Base-by-base conservation (phyloP, 2,888 invertebrate genomes). In the Theristus sp. region DNA sequence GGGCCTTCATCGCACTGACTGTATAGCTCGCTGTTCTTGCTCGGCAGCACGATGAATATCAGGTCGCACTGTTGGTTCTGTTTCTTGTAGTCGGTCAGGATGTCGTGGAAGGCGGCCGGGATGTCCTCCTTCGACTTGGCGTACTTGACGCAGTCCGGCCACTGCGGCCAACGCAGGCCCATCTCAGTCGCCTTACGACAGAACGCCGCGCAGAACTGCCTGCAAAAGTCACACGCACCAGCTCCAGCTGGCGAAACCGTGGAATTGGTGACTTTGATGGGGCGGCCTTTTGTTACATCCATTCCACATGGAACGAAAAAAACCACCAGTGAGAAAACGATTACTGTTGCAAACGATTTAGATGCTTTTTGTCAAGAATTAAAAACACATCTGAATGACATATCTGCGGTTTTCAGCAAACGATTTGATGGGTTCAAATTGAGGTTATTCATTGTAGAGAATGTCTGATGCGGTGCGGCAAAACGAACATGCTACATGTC, bases 21-120 rank as follows among this genome's bases (percentile, higher is more conserved):
- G 67, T 70, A 70, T 25, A 68, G 60, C 49, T 69, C 69, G 30
- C 67, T 64, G 64, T 70, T 70, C 64, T 69, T 69, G 22, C 62
- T 60, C 25, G 65, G 67, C 56, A 70, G 61, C 20, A 69, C 66
- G 55, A 68, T 67, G 56, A 70, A 66, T 29, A 70, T 62, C 27
- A 70, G 65, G 57, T 69, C 69, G 63, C 69, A 69, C 30, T 54
- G 56, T 17, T 64, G 63, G 59, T 64, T 64, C 26, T 63, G 65
- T 56, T 64, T 61, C 53, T 63, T 62, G 62, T 67, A 68, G 55
- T 68, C 66, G 38, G 63, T 62, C 49, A 65, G 63, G 56, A 67
- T 66, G 62, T 69, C 68, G 1, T 63, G 62, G 66, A 66, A 69
- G 2, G 31, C 31, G 31, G 1, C 24, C 49, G 22, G 2, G 49